These are phyloP conservation scores for Masnerella sp. DNA, from an alignment of 2,888 invertebrate species.

Conservation along the genomic window DNA sequence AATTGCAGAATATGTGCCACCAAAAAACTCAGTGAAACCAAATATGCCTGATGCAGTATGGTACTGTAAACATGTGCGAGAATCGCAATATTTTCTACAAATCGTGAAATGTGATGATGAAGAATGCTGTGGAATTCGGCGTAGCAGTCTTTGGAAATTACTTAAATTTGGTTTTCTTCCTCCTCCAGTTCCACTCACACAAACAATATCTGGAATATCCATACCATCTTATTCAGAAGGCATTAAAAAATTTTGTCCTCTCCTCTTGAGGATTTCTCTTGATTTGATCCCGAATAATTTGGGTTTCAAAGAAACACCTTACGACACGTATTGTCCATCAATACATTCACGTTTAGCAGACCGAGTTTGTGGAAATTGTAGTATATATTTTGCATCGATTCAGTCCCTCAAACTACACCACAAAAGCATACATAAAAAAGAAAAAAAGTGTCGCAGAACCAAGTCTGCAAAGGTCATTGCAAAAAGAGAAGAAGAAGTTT, in stretches of 20 bases:
- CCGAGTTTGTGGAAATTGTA: neutral
- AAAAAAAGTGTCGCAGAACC: too few relatives aligned
- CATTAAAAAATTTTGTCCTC: neutral
- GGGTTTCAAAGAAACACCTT: constrained; percentile 1
- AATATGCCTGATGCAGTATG: constrained; percentile 48
- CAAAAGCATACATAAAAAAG: neutral
- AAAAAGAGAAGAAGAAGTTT: neutral
- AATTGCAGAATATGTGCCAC: constrained; percentile 46
- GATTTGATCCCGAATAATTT: neutral
- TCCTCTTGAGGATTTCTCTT: neutral
- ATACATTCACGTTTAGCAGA: constrained; percentile 5
- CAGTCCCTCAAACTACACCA: neutral
- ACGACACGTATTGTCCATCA: constrained; percentile 8
- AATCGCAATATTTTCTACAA: constrained; percentile 48
- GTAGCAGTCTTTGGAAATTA: constrained; percentile 12
- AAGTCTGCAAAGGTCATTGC: neutral
- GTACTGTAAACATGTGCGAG: constrained; percentile 29
- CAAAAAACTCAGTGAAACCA: neutral
- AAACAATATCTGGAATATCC: neutral
- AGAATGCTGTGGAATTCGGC: constrained; percentile 9
- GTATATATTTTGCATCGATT: neutral
- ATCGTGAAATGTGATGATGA: constrained; percentile 19
- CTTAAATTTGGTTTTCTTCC: constrained; percentile 18
- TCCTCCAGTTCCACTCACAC: constrained; percentile 7
- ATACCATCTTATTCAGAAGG: neutral